Base-by-base conservation (phyloP, 2,888 invertebrate genomes). In the Trachelus iudaicus region DNA sequence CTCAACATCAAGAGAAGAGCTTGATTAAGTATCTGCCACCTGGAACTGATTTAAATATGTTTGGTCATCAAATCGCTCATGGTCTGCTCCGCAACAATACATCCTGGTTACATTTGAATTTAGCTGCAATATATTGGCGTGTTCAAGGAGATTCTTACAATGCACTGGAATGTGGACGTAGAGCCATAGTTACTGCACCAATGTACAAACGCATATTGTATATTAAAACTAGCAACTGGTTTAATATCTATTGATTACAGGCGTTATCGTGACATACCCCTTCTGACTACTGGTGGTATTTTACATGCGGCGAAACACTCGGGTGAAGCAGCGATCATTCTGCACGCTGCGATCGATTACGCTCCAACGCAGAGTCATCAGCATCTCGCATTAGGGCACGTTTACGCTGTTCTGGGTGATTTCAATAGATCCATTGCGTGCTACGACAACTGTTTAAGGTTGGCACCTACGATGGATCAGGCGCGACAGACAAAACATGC, bases 121-220 rank as follows among this genome's bases (percentile, higher is more conserved):
- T 96, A 91, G 97, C 96, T 56, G 94, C 96, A 1, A 93, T 96
- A 83, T 97, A 95, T 91, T 97, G 97, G 97, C 92, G 96, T 82
- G 94, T 95, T 0, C 93, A 94, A 86, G 97, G 96, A 23, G 94
- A 95, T 87, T 94, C 95, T 1, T 93, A 94, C n/a, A 94, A 95
- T 85, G 96, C 96, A n/a, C 91, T 97, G 76, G 96, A 97, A 87
- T 97, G 97, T 91, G 93, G 95, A 79, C 93, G 96, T 68, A 92
- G 96, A 79, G 96, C 97, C 35, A 93, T 97, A 77, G 95, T 96
- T 89, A 95, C 94, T 92, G 95, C 95, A 76, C 95, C 96, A 74
- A 94, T 95, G 96, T 96, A 91, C 34, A 87, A 87, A 33, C 69
- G 69, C 31, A 40, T 75, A 15, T 31, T 30, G 31, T 69, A 69